Percentiles rank a stretch among this genome's conserved stretches.
Conservation (phyloP, 2,113 vertebrate genomes). For the Ivindomyrus marchei region DNA sequence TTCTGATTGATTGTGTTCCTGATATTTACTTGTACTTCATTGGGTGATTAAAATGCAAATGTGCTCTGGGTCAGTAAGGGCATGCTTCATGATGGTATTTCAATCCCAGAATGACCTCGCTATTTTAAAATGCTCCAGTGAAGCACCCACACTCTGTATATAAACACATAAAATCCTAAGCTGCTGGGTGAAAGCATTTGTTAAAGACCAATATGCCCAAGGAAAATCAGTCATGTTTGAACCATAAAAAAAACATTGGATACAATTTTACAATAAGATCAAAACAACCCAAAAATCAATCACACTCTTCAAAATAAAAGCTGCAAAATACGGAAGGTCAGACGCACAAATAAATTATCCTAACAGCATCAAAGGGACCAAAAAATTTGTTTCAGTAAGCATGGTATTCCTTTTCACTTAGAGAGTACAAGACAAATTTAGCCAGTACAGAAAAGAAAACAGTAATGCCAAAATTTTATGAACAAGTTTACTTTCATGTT, state of each 20-base stretch:
- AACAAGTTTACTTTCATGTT: not conserved
- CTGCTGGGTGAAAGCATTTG: not conserved
- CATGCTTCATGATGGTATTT: not conserved
- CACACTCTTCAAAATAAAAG: not conserved
- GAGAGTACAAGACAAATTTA: not conserved
- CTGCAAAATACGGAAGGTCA: not conserved
- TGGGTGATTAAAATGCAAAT: not conserved
- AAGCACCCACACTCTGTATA: not conserved
- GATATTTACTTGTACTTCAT: not conserved
- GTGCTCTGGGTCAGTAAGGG: not conserved
- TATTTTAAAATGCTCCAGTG: not conserved
- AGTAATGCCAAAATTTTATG: not conserved
- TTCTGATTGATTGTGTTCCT: not conserved
- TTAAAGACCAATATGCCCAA: not conserved
- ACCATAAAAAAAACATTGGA: not conserved
- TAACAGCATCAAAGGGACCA: not conserved
- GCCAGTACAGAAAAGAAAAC: not conserved
- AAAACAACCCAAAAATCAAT: not conserved
- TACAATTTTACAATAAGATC: not conserved
- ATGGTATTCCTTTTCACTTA: not conserved
- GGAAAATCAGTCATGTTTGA: not conserved
- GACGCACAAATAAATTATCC: not conserved
- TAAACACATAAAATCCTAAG: not conserved
- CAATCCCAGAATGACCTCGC: not conserved
- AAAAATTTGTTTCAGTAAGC: not conserved